These are phyloP conservation scores for Trichopoda pennipes DNA, from an alignment of 2,888 invertebrate species.

Conservation along the genomic window DNA sequence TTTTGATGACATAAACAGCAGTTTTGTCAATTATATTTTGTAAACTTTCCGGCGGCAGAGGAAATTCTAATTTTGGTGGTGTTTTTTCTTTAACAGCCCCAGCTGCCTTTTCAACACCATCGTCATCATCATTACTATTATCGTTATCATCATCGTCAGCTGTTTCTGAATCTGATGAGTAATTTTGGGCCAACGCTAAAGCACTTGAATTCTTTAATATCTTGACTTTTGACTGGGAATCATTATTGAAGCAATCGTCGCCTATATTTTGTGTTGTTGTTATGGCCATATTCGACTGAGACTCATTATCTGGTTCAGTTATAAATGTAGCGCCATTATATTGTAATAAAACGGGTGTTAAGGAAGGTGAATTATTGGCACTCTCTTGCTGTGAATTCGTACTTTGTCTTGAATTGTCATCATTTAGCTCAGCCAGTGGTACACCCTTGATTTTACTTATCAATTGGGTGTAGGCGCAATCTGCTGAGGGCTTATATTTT, in stretches of 20 bases:
- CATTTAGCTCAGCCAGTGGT: conserved; percentile 77
- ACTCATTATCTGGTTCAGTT: conserved; percentile 69
- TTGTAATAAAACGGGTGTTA: conserved; percentile 78
- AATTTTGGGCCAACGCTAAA: conserved; percentile 83
- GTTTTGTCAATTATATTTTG: conserved; percentile 96
- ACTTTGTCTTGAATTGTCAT: conserved; percentile 71
- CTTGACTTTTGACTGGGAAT: conserved; percentile 74
- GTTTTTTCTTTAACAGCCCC: conserved; percentile 56
- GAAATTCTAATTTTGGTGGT: conserved; percentile 77
- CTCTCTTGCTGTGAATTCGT: conserved; percentile 66
- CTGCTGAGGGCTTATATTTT: conserved; percentile 90
- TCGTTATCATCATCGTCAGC: conserved; percentile 51
- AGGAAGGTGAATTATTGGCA: conserved; percentile 73
- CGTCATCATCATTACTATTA: conserved; percentile 9
- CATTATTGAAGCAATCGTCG: conserved; percentile 13
- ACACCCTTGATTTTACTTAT: conserved; percentile 92
- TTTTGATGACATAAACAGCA: conserved; percentile 97
- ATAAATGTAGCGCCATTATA: conserved; percentile 77
- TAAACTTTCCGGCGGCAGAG: conserved; percentile 89
- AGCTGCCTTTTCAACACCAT: conserved; percentile 14
- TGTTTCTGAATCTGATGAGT: conserved; percentile 82
- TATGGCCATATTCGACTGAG: conserved; percentile 50
- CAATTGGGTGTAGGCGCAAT: conserved; percentile 93
- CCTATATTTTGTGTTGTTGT: conserved; percentile 26
- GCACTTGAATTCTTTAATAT: conserved; percentile 79